Conservation (phyloP, 92 coral and sea anemone genomes). For the Parazoanthus atlanticus region DNA sequence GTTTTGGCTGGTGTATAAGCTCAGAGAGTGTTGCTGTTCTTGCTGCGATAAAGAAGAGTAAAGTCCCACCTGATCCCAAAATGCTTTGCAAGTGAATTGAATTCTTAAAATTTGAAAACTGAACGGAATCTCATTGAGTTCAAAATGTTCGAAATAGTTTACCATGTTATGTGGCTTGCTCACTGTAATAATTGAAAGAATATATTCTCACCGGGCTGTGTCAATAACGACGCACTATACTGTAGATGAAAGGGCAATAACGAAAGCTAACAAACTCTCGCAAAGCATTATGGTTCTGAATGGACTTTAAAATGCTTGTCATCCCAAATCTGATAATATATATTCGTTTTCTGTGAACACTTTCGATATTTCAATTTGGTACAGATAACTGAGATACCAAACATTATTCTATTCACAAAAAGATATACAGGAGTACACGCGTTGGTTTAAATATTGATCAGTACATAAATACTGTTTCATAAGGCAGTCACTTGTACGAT, state of each 20-base stretch:
- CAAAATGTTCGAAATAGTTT: no score
- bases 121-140: not conserved
- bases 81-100: not conserved
- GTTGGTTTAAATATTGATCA: no score
- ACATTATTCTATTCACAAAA: no score
- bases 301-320: not conserved
- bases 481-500: no score
- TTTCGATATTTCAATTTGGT: no score
- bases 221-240: not conserved
- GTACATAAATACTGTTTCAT: no score
- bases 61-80: not conserved
- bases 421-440: no score
- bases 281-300: not conserved
- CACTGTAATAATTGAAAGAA: no score
- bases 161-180: no score
- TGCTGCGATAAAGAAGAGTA: conserved; percentile 33
- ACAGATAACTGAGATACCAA: no score
- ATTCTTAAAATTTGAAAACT: no score
- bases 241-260: not conserved
- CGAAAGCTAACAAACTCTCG: not conserved
- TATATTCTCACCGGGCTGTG: not conserved
- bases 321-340: no score
- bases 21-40: conserved; percentile 47
- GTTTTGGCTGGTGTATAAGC: conserved; percentile 67
- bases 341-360: not conserved